These are phyloP conservation scores for Myrmophylax atrothorax DNA, from an alignment of 2,113 vertebrate genomes.

Conservation along the genomic window DNA sequence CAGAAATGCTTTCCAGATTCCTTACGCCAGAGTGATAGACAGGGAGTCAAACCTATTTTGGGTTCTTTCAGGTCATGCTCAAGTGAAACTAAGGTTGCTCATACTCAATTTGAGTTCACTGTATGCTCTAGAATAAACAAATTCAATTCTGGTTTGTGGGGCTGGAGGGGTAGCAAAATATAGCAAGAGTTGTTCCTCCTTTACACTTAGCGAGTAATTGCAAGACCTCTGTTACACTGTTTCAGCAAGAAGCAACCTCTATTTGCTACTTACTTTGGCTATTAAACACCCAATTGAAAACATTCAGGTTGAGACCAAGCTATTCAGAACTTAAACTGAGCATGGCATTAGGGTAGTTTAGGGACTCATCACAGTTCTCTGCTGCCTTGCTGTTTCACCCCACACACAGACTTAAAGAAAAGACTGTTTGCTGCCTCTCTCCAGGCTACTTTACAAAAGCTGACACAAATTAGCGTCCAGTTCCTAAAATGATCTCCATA, in stretches of 20 bases:
- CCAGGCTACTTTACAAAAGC: neutral
- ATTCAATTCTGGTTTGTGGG: neutral
- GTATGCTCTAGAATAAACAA: neutral
- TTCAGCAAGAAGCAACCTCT: neutral
- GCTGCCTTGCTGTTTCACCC: rapidly evolving
- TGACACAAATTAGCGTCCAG: neutral
- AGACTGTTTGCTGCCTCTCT: neutral
- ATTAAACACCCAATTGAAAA: neutral
- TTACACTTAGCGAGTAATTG: rapidly evolving
- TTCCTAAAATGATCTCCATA: neutral
- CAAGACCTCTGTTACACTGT: neutral
- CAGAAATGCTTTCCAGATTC: neutral
- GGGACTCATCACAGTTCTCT: neutral
- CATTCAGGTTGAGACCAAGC: neutral
- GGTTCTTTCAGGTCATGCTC: neutral
- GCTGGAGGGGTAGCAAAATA: neutral
- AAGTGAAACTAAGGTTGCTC: neutral
- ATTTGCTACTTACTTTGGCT: neutral
- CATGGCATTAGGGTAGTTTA: rapidly evolving
- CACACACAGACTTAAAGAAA: neutral
- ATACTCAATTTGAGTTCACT: neutral
- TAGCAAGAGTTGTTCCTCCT: neutral
- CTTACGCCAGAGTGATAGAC: neutral
- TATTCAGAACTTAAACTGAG: neutral
- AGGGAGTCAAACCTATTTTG: neutral